phyloP scores from a whole-genome alignment of 2,113 vertebrate species.

The Genyomyrus donnyi region DNA sequence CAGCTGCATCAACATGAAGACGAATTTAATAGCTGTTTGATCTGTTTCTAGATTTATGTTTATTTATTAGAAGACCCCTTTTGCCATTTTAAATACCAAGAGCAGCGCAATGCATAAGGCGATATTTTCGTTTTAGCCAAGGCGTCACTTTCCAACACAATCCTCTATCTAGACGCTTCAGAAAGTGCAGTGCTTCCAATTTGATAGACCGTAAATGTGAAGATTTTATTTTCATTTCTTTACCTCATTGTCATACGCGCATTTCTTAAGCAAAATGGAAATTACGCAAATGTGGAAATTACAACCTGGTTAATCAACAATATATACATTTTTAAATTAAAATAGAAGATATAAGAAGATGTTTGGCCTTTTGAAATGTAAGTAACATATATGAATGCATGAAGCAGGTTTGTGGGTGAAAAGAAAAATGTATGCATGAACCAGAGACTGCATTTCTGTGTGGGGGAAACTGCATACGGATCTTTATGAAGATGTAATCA shows the following conservation, averaged over 20 bases:
- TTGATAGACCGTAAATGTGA: conserved; percentile 37
- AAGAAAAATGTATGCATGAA: conserved; percentile 16
- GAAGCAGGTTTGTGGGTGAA: conserved; percentile 22
- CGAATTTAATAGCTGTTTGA: conserved; percentile 20
- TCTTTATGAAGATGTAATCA: not conserved
- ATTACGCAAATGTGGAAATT: conserved; percentile 47
- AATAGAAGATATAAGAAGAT: conserved; percentile 31
- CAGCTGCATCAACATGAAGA: conserved; percentile 23
- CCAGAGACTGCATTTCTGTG: not conserved
- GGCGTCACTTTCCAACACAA: not conserved
- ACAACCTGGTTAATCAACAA: conserved; percentile 50
- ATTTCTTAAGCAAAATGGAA: conserved; percentile 37
- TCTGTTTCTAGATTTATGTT: not conserved
- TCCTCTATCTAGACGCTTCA: conserved; percentile 49
- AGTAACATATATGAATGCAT: conserved; percentile 45
- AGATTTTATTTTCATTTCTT: conserved; percentile 43
- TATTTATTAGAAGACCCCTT: not conserved
- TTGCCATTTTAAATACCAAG: not conserved
- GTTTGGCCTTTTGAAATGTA: conserved; percentile 49
- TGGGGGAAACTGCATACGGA: not conserved
- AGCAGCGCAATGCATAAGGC: not conserved
- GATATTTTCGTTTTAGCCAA: not conserved
- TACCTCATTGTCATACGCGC: conserved; percentile 36
- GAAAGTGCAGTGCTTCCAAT: conserved; percentile 42
- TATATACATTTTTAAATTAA: conserved; percentile 34